These are phyloP conservation scores for Sclerurus mexicanus DNA, from an alignment of 2,113 vertebrate species.

Conservation along the genomic window DNA sequence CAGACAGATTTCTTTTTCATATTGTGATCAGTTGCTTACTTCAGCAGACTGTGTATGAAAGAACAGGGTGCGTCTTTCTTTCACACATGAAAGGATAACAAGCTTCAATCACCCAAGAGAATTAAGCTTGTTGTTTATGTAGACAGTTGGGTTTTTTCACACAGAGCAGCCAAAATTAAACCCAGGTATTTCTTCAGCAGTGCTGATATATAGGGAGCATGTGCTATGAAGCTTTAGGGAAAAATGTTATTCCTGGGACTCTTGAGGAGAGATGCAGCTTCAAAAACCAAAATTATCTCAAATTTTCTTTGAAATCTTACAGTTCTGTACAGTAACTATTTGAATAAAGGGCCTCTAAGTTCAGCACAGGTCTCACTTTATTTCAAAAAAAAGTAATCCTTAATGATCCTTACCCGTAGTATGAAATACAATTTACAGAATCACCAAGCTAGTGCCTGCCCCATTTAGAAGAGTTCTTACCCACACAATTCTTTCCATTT, in stretches of 20 bases:
- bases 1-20: neutral
- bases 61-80: neutral
- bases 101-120: neutral
- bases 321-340: neutral
- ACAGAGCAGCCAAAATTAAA: neutral
- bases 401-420: neutral
- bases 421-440: neutral
- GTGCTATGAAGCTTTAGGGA: neutral
- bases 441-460: neutral
- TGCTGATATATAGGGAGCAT: neutral
- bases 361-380: neutral
- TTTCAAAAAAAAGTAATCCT: neutral
- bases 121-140: neutral
- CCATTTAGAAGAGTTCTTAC: conserved; percentile 48
- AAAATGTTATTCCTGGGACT: neutral
- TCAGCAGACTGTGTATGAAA: neutral
- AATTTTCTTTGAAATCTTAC: neutral
- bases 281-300: neutral
- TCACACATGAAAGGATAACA: neutral
- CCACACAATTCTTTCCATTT: conserved; percentile 77
- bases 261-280: neutral
- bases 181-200: neutral
- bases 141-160: neutral
- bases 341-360: neutral
- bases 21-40: neutral